Evolutionary conservation across 1,140 invertebrate species (phyloP).

Genomic region (Plutomurus gul): DNA sequence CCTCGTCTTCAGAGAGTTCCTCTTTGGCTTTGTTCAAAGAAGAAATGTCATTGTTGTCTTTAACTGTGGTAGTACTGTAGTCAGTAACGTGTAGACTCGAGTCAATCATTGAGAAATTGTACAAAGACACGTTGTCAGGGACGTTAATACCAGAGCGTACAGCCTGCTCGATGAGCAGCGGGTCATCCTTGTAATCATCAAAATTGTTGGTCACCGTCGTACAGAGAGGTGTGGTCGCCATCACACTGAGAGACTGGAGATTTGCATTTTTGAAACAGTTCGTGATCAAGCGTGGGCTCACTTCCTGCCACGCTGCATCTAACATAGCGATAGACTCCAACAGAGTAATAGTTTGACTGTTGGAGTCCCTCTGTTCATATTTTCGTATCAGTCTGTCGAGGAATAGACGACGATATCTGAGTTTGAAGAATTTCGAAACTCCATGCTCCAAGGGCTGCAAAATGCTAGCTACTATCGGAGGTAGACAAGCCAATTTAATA

Average conservation of each 20-base stretch:
- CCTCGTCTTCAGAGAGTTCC: not conserved
- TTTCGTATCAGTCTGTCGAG: conserved; percentile 27
- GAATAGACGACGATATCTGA: conserved; percentile 20
- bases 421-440: not conserved
- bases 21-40: not conserved
- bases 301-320: not conserved
- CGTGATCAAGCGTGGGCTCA: not conserved
- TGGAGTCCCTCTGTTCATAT: not conserved
- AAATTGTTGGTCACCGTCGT: not conserved
- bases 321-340: conserved; percentile 30
- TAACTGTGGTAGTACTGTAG: not conserved
- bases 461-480: conserved; percentile 10
- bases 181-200: not conserved
- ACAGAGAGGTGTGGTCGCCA: not conserved
- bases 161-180: conserved; percentile 5
- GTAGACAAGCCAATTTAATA: conserved; percentile 29
- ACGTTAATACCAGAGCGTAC: not conserved
- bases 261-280: conserved; percentile 37
- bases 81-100: conserved; percentile 1
- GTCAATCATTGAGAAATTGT: not conserved
- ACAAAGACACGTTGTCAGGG: not conserved
- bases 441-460: conserved; percentile 38
- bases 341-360: not conserved
- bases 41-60: not conserved
- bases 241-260: conserved; percentile 23